Evolutionary conservation across 1,140 invertebrate species (phyloP).

Genomic region (Drosophila pseudoobscura): DNA sequence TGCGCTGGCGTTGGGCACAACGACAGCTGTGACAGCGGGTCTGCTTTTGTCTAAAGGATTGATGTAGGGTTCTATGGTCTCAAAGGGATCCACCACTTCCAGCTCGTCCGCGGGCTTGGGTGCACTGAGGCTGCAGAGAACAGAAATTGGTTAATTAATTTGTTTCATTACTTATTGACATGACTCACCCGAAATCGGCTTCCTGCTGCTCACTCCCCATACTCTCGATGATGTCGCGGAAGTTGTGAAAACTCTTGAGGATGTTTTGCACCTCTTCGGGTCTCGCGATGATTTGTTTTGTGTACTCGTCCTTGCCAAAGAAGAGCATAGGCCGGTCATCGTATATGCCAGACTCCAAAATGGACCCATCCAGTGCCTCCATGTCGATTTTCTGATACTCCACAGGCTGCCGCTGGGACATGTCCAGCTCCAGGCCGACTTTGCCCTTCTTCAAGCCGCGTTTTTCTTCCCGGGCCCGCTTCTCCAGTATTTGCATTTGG

Average conservation of each 20-base stretch:
- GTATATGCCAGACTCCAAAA: conserved; percentile 62
- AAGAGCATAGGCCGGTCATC: conserved; percentile 79
- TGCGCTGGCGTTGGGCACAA: conserved; percentile 10
- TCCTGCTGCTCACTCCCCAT: conserved; percentile 84
- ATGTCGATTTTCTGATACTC: conserved; percentile 75
- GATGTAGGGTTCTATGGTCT: conserved; percentile 68
- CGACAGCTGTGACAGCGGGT: not conserved
- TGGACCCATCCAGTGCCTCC: conserved; percentile 61
- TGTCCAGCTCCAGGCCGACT: conserved; percentile 57
- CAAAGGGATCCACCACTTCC: conserved; percentile 64
- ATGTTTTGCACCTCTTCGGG: conserved; percentile 70
- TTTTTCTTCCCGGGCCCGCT: conserved; percentile 72
- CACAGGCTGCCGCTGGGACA: conserved; percentile 50
- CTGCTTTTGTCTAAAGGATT: conserved; percentile 31
- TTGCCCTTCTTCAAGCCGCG: conserved; percentile 64
- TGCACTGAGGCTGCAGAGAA: conserved; percentile 37
- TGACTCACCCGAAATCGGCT: conserved; percentile 51
- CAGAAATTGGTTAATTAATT: not conserved
- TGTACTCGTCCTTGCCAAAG: conserved; percentile 74
- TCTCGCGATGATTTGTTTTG: conserved; percentile 61
- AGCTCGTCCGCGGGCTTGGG: conserved; percentile 30
- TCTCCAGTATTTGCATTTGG: conserved; percentile 83
- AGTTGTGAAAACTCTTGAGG: conserved; percentile 73
- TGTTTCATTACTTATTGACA: not conserved
- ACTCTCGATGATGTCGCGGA: conserved; percentile 83